These are phyloP conservation scores for Linhomoeus sp. DNA, from an alignment of 2,888 invertebrate species.

Conservation along the genomic window DNA sequence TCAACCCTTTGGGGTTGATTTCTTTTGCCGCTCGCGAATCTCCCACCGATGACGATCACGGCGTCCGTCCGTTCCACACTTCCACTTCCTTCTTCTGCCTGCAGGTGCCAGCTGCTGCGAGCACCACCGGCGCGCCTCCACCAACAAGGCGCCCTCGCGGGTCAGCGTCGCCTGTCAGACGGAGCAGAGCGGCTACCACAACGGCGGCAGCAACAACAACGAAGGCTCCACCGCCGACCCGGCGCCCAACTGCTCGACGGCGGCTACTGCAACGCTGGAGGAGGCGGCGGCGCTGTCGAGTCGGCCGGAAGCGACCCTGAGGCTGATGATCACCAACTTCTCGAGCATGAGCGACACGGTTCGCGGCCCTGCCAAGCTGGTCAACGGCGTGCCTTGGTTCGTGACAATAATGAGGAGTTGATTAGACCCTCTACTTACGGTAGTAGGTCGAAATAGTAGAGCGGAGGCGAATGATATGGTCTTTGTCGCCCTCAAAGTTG, in stretches of 20 bases:
- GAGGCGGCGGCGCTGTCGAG: background rate
- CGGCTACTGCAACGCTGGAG: background rate
- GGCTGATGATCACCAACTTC: conserved; percentile 66
- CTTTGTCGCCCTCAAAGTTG: too few species aligned
- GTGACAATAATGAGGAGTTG: too few species aligned
- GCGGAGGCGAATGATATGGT: too few species aligned
- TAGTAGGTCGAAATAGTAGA: too few species aligned
- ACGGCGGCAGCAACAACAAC: background rate
- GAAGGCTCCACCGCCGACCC: background rate
- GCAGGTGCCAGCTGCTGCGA: conserved; percentile 7
- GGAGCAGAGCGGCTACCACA: background rate
- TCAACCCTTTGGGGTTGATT: too few species aligned
- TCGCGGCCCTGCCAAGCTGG: conserved; percentile 74
- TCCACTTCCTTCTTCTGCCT: too few species aligned
- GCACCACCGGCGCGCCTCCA: background rate
- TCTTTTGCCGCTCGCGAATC: too few species aligned
- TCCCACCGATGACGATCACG: too few species aligned
- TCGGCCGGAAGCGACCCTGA: conserved; percentile 68
- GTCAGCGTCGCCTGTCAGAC: conserved; percentile 6
- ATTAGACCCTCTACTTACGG: too few species aligned
- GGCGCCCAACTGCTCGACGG: background rate
- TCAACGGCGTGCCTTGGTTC: conserved; percentile 82
- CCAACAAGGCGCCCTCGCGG: background rate
- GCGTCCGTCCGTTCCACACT: too few species aligned
- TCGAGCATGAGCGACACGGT: conserved; percentile 57